Percentiles rank a stretch among this genome's conserved stretches.
Evolutionary conservation across 2,113 vertebrate species (phyloP).

Genomic region (Gallinago media): DNA sequence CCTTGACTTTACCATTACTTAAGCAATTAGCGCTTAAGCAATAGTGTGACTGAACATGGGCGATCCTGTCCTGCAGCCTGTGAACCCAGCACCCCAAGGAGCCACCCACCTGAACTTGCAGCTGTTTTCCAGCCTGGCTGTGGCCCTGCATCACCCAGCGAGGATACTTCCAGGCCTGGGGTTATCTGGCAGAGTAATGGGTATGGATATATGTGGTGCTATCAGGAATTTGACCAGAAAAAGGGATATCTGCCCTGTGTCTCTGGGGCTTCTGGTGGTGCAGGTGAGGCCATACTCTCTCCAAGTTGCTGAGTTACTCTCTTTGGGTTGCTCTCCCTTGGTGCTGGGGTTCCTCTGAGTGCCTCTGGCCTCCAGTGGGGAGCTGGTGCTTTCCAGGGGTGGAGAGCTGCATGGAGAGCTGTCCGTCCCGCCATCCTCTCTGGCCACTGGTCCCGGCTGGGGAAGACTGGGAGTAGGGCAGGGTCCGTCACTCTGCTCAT

Average conservation of each 20-base stretch:
- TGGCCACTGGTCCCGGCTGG: background rate
- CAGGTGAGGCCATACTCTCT: background rate
- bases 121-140: background rate
- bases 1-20: background rate
- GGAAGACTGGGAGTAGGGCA: background rate
- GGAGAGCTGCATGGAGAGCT: background rate
- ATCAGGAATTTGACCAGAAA: background rate
- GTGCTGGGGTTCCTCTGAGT: background rate
- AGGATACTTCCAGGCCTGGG: background rate
- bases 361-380: background rate
- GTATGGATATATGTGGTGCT: background rate
- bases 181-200: background rate
- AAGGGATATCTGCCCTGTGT: background rate
- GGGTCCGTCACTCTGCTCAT: background rate
- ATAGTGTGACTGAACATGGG: background rate
- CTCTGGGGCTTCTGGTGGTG: background rate
- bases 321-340: background rate
- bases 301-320: background rate
- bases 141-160: background rate
- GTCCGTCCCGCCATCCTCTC: accelerated
- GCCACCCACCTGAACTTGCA: background rate
- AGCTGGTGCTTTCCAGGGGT: background rate
- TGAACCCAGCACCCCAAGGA: background rate
- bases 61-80: background rate
- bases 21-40: background rate